Evolutionary conservation across 2,113 vertebrate genomes (phyloP), one percentile per base, ranked within the genome.

Genomic region (Microcebus tavaratra): DNA sequence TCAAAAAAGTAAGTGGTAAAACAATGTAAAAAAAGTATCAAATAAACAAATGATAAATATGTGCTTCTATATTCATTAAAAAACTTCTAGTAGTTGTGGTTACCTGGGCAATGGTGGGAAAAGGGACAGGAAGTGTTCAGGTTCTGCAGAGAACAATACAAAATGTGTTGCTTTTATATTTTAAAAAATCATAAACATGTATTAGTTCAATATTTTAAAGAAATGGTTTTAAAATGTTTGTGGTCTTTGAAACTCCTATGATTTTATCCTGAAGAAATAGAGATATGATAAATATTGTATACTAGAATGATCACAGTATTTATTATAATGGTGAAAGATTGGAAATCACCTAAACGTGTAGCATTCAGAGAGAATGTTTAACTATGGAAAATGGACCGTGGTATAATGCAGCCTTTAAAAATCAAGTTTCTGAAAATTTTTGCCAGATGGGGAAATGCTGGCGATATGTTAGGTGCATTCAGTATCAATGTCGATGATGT

Each of bases 381-480:
- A 94, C 78, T 70, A 55, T 55, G 39, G 75, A 80, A 95, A 86
- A 89, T 53, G 15, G 78, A 61, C 70, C 53, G 21, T 50, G 78
- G 63, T 36, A 78, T 25, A 73, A 96, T 70, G 50, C 31, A 75
- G 25, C 34, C 45, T 90, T 95, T 88, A 31, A 86, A 75, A 93
- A 90, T 61, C 39, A 84, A 70, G 9, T 59, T 73, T 87, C 76
- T 78, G 88, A 90, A 83, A 68, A 70, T n/a, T 55, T 76, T 94
- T 89, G 90, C 76, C 70, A 90, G 63, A 75, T 96, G 67, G 31
- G 31, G 39, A 91, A 94, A 94, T 83, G 31, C 39, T 94, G 70
- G 84, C 39, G 82, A 50, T 80, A 85, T 48, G n/a, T 17, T 83
- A 83, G 76, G 17, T 94, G 88, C 88, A 90, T 81, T 76, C n/a